A percentile compares a stretch with the other conserved stretches of the same genome.
Conservation (phyloP, 2,888 invertebrate species). For the Patella caerulea region DNA sequence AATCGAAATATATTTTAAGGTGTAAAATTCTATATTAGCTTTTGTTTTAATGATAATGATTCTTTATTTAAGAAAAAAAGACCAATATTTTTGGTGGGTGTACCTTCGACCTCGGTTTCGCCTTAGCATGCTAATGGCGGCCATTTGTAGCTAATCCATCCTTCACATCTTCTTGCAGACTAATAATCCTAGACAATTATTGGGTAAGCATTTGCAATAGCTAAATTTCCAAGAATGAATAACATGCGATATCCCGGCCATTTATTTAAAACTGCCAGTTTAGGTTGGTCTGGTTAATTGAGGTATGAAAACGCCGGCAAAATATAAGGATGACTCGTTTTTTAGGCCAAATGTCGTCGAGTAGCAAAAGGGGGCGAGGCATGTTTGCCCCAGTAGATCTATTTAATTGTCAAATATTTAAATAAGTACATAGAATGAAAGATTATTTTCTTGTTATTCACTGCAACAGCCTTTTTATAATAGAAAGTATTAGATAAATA, state of each 20-base stretch:
- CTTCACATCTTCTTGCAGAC: conserved; percentile 32
- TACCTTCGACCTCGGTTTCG: conserved; percentile 33
- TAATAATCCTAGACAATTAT: conserved; percentile 41
- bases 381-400: background rate
- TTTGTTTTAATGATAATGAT: background rate
- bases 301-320: too few relatives aligned
- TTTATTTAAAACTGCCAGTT: too few relatives aligned
- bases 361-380: conserved; percentile 13
- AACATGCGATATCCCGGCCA: too few relatives aligned
- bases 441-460: too few relatives aligned
- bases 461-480: too few relatives aligned
- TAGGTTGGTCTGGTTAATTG: too few relatives aligned
- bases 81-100: conserved; percentile 45
- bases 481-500: too few relatives aligned
- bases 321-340: too few relatives aligned
- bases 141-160: conserved; percentile 53
- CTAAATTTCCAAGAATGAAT: too few relatives aligned
- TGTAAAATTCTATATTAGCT: background rate
- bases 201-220: background rate
- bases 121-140: conserved; percentile 62
- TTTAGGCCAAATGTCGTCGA: conserved; percentile 44
- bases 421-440: too few relatives aligned
- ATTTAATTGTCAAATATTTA: conserved; percentile 1
- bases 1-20: background rate
- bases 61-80: background rate